phyloP scores from a whole-genome alignment of 2,113 vertebrate genomes.

The Montifringilla adamsi region DNA sequence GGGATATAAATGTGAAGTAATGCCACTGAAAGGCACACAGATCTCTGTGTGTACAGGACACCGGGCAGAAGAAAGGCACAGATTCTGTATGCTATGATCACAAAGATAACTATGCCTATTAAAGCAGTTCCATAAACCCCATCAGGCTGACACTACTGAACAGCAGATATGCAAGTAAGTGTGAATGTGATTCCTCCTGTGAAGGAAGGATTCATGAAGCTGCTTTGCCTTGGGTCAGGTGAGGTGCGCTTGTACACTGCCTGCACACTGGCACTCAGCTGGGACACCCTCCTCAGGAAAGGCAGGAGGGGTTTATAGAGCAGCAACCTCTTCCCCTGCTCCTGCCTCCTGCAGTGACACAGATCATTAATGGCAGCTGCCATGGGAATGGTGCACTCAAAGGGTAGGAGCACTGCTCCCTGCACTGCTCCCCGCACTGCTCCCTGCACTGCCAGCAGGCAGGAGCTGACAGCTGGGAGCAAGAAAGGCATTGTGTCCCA shows the following conservation, averaged over 20 bases:
- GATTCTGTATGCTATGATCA: neutral
- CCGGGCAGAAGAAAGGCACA: neutral
- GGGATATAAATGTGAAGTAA: neutral
- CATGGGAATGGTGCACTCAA: neutral
- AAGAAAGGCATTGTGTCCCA: neutral
- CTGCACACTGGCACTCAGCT: neutral
- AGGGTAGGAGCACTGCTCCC: neutral
- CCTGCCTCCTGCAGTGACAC: fast-evolving
- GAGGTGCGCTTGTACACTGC: neutral
- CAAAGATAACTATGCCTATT: neutral
- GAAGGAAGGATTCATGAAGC: neutral
- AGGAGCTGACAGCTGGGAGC: neutral
- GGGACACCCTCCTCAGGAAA: fast-evolving
- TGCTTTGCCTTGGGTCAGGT: neutral
- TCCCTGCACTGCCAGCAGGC: neutral
- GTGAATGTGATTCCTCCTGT: neutral
- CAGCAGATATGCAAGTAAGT: fast-evolving
- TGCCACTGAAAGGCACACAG: neutral
- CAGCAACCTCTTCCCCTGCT: neutral
- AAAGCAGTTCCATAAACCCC: neutral
- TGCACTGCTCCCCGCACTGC: neutral
- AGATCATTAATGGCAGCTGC: neutral
- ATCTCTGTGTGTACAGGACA: neutral
- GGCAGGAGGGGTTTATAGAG: neutral
- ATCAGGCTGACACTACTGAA: neutral